These are phyloP conservation scores for Pteropus alecto DNA, from an alignment of 2,113 vertebrate genomes.

Conservation along the genomic window DNA sequence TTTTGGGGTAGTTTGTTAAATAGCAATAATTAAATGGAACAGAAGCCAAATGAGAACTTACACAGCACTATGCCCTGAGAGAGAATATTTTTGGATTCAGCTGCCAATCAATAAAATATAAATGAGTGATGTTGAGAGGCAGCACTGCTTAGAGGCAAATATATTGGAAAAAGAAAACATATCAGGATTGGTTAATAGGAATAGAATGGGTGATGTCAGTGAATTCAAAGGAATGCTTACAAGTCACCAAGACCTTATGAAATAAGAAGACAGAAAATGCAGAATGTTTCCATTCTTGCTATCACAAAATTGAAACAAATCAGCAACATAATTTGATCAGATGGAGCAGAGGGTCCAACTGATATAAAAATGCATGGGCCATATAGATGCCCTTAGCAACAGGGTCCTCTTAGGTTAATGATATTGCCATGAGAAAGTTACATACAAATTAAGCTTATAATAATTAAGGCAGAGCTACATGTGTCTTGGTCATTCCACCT, in stretches of 20 bases:
- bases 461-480: not conserved
- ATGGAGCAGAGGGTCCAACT: not conserved
- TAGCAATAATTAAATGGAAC: not conserved
- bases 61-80: not conserved
- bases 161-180: not conserved
- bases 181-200: not conserved
- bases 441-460: not conserved
- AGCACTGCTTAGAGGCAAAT: not conserved
- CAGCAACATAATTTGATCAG: not conserved
- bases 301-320: conserved; percentile 1
- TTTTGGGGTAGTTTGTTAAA: not conserved
- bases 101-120: not conserved
- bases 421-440: not conserved
- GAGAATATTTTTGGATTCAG: not conserved
- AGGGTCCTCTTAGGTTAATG: not conserved
- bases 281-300: not conserved
- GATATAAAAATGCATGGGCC: not conserved
- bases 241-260: conserved; percentile 13
- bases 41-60: not conserved
- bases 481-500: not conserved
- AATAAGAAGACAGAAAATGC: not conserved
- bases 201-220: not conserved
- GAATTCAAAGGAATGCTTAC: not conserved
- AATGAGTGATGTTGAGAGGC: not conserved
- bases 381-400: not conserved